Percentiles rank a stretch among this genome's conserved stretches.
phyloP scores from a whole-genome alignment of 2,888 invertebrate genomes.

The Dusona sp. region DNA sequence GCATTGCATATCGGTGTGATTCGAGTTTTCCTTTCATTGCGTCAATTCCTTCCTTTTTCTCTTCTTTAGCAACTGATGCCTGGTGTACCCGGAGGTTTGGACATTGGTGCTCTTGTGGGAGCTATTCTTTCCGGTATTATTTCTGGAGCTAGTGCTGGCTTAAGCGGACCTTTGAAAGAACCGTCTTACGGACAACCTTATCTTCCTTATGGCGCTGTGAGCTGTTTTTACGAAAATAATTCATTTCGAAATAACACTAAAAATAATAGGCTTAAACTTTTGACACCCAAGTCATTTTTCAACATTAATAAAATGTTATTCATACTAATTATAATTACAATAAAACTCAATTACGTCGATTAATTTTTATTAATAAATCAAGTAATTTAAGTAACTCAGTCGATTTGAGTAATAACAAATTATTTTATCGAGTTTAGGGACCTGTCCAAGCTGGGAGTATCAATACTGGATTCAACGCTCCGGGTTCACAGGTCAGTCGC shows the following conservation, averaged over 20 bases:
- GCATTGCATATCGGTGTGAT: conserved; percentile 5
- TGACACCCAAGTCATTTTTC: neutral
- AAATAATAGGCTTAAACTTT: neutral
- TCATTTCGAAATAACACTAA: neutral
- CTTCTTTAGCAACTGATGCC: conserved; percentile 74
- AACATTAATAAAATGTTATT: neutral
- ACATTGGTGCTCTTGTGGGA: conserved; percentile 77
- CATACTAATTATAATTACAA: neutral
- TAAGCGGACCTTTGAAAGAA: conserved; percentile 72
- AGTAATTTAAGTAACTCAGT: neutral
- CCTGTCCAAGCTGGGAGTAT: conserved; percentile 64
- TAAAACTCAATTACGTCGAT: too few relatives aligned
- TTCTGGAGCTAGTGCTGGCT: conserved; percentile 80
- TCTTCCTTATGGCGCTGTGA: conserved; percentile 66
- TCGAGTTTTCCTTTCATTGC: conserved; percentile 16
- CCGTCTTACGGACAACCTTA: conserved; percentile 14
- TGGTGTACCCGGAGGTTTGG: conserved; percentile 73
- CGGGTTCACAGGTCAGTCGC: conserved; percentile 41
- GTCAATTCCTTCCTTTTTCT: conserved; percentile 11
- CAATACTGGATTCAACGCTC: conserved; percentile 49
- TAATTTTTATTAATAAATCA: too few relatives aligned
- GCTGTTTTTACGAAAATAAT: conserved; percentile 18
- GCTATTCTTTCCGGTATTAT: conserved; percentile 80
- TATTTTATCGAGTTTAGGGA: conserved; percentile 28
- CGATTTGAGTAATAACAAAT: neutral